phyloP scores from a whole-genome alignment of 2,888 invertebrate species.

The Erebia aethiops region DNA sequence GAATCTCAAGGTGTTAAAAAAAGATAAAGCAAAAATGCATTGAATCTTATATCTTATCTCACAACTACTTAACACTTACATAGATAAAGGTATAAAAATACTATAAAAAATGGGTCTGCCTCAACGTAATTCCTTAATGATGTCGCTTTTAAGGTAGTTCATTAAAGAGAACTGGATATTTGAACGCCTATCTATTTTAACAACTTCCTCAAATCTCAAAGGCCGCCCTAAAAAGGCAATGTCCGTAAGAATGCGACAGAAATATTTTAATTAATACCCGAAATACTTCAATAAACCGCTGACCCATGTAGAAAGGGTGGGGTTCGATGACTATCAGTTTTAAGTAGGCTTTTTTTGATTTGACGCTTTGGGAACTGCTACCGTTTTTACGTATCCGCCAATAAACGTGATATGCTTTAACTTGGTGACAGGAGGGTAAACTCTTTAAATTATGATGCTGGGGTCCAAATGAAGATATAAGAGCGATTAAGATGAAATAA shows the following conservation, averaged over 20 bases:
- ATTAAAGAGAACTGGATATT: conserved; percentile 37
- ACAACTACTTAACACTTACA: neutral
- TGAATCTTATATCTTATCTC: neutral
- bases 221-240: conserved; percentile 45
- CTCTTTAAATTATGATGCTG: neutral
- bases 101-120: neutral
- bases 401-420: conserved; percentile 78
- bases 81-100: conserved; percentile 1
- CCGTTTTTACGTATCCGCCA: conserved; percentile 74
- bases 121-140: conserved; percentile 1
- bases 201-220: conserved; percentile 53
- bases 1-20: neutral
- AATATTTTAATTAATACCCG: conserved; percentile 51
- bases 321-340: conserved; percentile 64
- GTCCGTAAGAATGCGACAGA: conserved; percentile 54
- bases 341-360: conserved; percentile 50
- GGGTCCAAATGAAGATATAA: neutral
- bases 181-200: conserved; percentile 53
- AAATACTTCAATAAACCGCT: conserved; percentile 72
- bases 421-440: conserved; percentile 46
- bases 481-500: neutral
- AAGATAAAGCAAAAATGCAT: neutral
- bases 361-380: conserved; percentile 55
- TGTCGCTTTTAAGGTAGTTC: conserved; percentile 16
- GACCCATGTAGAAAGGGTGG: conserved; percentile 63